Evolutionary conservation across 2,888 invertebrate genomes (phyloP).

Genomic region (Apamea sordens): DNA sequence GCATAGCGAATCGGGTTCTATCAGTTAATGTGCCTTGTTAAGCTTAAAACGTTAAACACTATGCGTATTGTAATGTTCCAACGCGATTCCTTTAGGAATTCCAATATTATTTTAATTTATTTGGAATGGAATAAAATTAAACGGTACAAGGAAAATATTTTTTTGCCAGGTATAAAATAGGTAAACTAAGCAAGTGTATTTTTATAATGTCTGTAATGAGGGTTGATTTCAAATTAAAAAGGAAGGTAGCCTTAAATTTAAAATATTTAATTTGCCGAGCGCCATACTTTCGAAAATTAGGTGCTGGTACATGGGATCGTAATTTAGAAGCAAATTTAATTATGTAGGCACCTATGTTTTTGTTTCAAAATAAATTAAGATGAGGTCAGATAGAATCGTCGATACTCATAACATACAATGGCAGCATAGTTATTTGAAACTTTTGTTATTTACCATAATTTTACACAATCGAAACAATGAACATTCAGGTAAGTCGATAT

Average conservation of each 20-base stretch:
- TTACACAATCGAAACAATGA: slow-evolving; percentile 13
- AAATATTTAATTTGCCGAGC: neutral
- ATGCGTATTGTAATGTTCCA: neutral
- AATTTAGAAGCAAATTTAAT: neutral
- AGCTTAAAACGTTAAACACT: slow-evolving; percentile 34
- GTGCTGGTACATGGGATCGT: neutral
- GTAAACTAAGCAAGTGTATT: neutral
- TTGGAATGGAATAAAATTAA: neutral
- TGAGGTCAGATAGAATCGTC: neutral
- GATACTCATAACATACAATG: neutral
- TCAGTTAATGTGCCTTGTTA: slow-evolving; percentile 59
- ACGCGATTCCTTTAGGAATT: slow-evolving; percentile 16
- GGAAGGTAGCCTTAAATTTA: neutral
- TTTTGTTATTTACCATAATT: neutral
- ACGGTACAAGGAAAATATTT: neutral
- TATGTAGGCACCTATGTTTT: too few relatives aligned
- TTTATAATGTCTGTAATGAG: neutral
- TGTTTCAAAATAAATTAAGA: neutral
- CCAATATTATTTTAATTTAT: neutral
- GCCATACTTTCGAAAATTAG: neutral
- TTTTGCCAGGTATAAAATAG: neutral
- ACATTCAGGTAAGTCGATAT: slow-evolving; percentile 16
- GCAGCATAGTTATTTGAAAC: neutral
- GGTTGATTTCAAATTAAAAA: slow-evolving; percentile 12
- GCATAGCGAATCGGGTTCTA: slow-evolving; percentile 71